These are phyloP conservation scores for Catocala sponsa DNA, from an alignment of 2,888 invertebrate species.

Conservation along the genomic window DNA sequence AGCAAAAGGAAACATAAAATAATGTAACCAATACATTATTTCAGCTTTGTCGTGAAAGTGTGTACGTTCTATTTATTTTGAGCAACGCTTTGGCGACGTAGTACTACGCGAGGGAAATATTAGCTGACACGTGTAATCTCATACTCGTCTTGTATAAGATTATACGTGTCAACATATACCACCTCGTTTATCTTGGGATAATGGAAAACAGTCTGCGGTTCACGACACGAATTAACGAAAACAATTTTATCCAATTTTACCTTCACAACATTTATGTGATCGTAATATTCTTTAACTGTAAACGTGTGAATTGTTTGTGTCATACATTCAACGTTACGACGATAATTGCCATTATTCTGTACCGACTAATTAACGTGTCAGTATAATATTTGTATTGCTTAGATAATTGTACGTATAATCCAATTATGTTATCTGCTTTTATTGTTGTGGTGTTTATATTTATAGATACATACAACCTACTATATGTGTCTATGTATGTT, in stretches of 20 bases:
- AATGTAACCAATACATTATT: constrained; percentile 7
- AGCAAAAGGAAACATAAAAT: too few relatives aligned
- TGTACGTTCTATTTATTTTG: constrained; percentile 44
- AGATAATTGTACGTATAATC: constrained; percentile 9
- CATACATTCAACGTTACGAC: constrained; percentile 31
- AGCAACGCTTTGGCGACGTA: constrained; percentile 42
- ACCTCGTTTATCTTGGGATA: constrained; percentile 75
- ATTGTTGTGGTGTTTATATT: constrained; percentile 14
- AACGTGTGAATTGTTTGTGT: constrained; percentile 41
- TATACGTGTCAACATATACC: constrained; percentile 76
- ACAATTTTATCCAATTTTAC: constrained; percentile 63
- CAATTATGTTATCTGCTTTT: constrained; percentile 12
- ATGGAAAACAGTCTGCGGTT: constrained; percentile 66
- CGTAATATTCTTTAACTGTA: constrained; percentile 42
- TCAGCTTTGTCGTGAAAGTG: constrained; percentile 21
- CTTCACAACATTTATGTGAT: constrained; percentile 46
- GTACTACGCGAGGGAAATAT: constrained; percentile 53
- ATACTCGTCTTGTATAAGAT: constrained; percentile 76
- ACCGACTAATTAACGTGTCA: constrained; percentile 34
- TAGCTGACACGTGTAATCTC: constrained; percentile 77
- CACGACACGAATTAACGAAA: constrained; percentile 58
- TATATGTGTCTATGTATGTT: too few relatives aligned
- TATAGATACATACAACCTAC: not conserved
- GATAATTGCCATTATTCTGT: constrained; percentile 38
- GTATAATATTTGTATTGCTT: constrained; percentile 26